These are phyloP conservation scores for Sciurus vulgaris DNA, from an alignment of 2,797 vertebrate species.

Conservation along the genomic window DNA sequence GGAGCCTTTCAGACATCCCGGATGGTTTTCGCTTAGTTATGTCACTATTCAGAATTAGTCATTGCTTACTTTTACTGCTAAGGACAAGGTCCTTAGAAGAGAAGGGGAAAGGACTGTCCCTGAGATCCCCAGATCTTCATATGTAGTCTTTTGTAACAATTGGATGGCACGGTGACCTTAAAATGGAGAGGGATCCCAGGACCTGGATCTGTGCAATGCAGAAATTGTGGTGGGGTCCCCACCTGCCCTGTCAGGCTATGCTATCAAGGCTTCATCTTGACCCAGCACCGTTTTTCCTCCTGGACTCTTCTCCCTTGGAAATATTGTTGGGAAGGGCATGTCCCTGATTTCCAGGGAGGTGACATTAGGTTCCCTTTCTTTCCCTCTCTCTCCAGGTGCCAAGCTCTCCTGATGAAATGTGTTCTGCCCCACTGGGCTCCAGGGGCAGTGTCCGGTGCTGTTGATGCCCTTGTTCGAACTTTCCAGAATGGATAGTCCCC, in stretches of 20 bases:
- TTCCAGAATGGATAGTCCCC: constrained; percentile 94
- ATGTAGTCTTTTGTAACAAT: background rate
- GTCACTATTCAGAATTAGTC: background rate
- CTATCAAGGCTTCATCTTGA: background rate
- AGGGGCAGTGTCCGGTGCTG: constrained; percentile 84
- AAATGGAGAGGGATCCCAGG: background rate
- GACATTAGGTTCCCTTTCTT: constrained; percentile 80
- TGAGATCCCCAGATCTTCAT: background rate
- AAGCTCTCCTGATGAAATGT: constrained; percentile 83
- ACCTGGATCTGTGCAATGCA: background rate
- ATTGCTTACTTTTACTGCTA: constrained; percentile 11
- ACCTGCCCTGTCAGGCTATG: background rate
- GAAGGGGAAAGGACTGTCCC: background rate
- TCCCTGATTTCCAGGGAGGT: constrained; percentile 72
- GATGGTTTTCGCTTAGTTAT: background rate
- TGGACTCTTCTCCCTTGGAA: constrained; percentile 38
- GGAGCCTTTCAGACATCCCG: background rate
- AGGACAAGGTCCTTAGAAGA: constrained; percentile 19
- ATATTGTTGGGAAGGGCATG: constrained; percentile 33
- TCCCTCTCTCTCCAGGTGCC: constrained; percentile 75
- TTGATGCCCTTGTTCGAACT: constrained; percentile 87
- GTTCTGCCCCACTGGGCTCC: constrained; percentile 80
- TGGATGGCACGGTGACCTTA: background rate
- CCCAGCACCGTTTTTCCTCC: background rate
- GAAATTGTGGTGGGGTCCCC: background rate